Conservation (phyloP, 2,113 vertebrate species). For the Oncorhynchus tshawytscha region DNA sequence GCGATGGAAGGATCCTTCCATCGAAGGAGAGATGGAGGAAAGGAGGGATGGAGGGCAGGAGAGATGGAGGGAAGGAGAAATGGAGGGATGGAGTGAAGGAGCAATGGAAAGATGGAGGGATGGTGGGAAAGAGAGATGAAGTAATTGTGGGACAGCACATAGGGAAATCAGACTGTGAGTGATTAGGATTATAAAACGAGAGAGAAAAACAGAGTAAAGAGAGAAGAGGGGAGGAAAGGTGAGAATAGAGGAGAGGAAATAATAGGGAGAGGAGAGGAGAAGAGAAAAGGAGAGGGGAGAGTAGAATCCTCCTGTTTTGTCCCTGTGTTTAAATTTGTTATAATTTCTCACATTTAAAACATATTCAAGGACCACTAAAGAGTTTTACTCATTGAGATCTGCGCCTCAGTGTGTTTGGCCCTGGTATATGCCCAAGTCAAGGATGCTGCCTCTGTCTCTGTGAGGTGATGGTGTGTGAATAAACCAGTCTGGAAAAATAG, state of each 20-base stretch:
- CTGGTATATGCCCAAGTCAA: slow-evolving; percentile 22
- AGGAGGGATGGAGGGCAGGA: too few relatives aligned
- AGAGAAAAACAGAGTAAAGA: not conserved
- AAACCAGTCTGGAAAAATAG: not conserved
- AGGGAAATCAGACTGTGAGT: slow-evolving; percentile 61
- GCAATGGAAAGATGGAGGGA: too few relatives aligned
- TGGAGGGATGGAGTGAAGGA: too few relatives aligned
- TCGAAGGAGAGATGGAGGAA: too few relatives aligned
- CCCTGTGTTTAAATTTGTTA: too few relatives aligned
- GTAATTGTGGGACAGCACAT: too few relatives aligned
- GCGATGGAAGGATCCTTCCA: too few relatives aligned
- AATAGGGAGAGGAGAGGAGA: slow-evolving; percentile 2
- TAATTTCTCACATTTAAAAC: not conserved
- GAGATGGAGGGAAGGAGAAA: too few relatives aligned
- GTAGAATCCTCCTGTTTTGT: not conserved
- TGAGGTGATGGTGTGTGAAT: slow-evolving; percentile 14
- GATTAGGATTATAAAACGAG: slow-evolving; percentile 71
- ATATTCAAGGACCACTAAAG: slow-evolving; percentile 18
- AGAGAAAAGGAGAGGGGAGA: slow-evolving; percentile 62
- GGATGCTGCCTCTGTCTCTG: not conserved
- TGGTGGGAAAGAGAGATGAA: too few relatives aligned
- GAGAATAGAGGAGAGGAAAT: too few relatives aligned
- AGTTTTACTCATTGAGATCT: slow-evolving; percentile 32
- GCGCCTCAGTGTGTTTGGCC: slow-evolving; percentile 30
- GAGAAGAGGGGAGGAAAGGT: not conserved